phyloP scores from a whole-genome alignment of 92 coral and sea anemone species.

The Zoanthus gigantus region DNA sequence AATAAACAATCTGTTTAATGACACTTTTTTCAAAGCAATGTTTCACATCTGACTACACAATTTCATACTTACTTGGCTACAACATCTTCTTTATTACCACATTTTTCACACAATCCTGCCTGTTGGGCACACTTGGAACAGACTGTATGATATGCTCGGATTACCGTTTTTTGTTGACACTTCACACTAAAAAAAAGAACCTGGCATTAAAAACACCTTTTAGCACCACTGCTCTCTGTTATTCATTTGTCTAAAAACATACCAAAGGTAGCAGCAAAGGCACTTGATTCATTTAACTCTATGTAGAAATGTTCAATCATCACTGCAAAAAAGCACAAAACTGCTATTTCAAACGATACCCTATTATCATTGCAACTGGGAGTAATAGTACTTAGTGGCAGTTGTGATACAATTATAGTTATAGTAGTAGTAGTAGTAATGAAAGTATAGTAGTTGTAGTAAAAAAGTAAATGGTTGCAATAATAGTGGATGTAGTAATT shows the following conservation, averaged over 20 bases:
- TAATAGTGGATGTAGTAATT: too few species aligned
- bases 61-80: constrained; percentile 75
- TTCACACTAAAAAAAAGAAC: constrained; percentile 70
- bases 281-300: neutral
- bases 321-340: neutral
- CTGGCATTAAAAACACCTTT: neutral
- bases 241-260: too few species aligned
- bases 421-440: neutral
- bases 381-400: neutral
- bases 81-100: constrained; percentile 76
- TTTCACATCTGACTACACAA: too few species aligned
- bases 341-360: too few species aligned
- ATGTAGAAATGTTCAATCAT: too few species aligned
- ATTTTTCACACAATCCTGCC: constrained; percentile 89
- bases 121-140: constrained; percentile 84
- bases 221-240: neutral
- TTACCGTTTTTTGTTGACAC: constrained; percentile 86
- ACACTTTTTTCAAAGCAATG: too few species aligned
- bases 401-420: neutral
- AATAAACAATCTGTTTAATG: too few species aligned
- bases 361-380: too few species aligned
- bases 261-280: neutral
- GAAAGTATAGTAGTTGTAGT: neutral
- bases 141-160: constrained; percentile 90
- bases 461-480: too few species aligned